These are phyloP conservation scores for Alcis repandata DNA, from an alignment of 2,888 invertebrate species.

Conservation along the genomic window DNA sequence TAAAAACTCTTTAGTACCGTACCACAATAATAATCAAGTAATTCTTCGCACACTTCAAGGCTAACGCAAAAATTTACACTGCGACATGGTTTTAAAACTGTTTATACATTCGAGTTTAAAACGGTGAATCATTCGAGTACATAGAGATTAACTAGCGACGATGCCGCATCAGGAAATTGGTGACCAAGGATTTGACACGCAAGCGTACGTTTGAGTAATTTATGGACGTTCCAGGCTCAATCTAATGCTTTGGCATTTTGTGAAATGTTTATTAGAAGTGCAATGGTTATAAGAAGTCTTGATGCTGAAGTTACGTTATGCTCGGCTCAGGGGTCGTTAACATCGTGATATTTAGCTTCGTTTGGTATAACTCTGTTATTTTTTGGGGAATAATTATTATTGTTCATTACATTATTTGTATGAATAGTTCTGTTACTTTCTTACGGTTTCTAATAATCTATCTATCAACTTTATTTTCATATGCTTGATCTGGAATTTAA, in stretches of 20 bases:
- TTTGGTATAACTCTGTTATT: neutral
- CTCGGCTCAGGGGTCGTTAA: neutral
- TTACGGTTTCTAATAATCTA: neutral
- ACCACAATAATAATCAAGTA: conserved; percentile 20
- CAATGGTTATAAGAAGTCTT: neutral
- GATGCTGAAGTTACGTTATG: neutral
- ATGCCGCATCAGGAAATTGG: conserved; percentile 49
- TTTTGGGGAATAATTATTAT: neutral
- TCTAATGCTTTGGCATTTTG: conserved; percentile 28
- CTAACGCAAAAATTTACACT: neutral
- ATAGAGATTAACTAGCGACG: conserved; percentile 44
- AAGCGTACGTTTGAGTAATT: conserved; percentile 45
- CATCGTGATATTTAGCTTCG: neutral
- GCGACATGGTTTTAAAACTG: conserved; percentile 21
- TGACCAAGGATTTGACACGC: conserved; percentile 48
- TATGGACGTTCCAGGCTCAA: conserved; percentile 36
- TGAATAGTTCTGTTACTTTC: too few species aligned
- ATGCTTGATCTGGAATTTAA: neutral
- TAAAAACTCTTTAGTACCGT: conserved; percentile 19
- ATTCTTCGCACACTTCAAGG: neutral
- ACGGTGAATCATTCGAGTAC: conserved; percentile 47
- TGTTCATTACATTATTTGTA: neutral
- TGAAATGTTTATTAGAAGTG: conserved; percentile 12
- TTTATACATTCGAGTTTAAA: conserved; percentile 10
- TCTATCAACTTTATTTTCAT: neutral